These are phyloP conservation scores for Callipepla californica DNA, from an alignment of 2,113 vertebrate species.

Conservation along the genomic window DNA sequence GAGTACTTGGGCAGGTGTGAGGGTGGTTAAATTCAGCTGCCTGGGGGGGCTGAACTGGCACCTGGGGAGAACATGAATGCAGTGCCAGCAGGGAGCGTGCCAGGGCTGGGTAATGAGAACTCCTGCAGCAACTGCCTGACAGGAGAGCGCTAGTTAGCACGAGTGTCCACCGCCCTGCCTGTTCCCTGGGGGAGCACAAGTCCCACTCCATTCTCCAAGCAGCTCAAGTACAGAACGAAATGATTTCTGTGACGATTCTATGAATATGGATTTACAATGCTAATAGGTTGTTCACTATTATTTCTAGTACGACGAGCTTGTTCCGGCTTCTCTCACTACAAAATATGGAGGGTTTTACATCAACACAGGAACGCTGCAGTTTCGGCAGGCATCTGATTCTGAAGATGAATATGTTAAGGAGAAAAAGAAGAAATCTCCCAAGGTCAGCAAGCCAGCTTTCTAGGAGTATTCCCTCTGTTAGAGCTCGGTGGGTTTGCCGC, in stretches of 20 bases:
- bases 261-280: neutral
- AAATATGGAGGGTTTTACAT: slow-evolving; percentile 96
- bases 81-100: neutral
- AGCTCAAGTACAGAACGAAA: neutral
- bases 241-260: neutral
- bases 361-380: slow-evolving; percentile 91
- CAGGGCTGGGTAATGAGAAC: neutral
- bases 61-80: neutral
- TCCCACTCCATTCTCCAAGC: neutral
- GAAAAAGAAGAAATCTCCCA: slow-evolving; percentile 84
- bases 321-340: slow-evolving; percentile 92
- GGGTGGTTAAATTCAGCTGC: neutral
- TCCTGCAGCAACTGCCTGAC: neutral
- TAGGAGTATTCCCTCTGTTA: neutral
- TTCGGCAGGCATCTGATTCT: slow-evolving; percentile 87
- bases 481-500: neutral
- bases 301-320: slow-evolving; percentile 93
- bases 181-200: neutral
- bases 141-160: neutral
- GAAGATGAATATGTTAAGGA: slow-evolving; percentile 84
- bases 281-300: neutral
- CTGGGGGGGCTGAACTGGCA: neutral
- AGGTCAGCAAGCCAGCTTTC: slow-evolving; percentile 77
- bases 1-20: slow-evolving; percentile 66
- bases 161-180: fast-evolving